Evolutionary conservation across 2,888 invertebrate genomes (phyloP).

Genomic region (Spilosoma lubricipeda): DNA sequence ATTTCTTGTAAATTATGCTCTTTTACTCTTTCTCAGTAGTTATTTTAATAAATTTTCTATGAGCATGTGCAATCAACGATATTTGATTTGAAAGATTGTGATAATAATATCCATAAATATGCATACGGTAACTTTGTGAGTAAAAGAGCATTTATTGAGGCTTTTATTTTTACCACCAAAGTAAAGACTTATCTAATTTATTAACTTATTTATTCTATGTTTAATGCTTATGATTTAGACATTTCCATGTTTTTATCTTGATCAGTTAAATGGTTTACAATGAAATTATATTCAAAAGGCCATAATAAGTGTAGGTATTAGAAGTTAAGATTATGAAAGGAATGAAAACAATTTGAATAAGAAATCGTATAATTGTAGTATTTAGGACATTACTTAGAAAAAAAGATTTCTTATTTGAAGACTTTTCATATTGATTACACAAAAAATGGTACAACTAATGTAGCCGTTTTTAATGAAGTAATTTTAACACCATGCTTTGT

Average conservation of each 20-base stretch:
- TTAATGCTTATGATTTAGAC: constrained; percentile 36
- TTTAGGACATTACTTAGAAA: constrained; percentile 43
- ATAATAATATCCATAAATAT: too few relatives aligned
- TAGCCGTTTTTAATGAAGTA: constrained; percentile 53
- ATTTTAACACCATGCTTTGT: constrained; percentile 24
- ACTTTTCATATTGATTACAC: constrained; percentile 66
- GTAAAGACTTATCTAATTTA: constrained; percentile 68
- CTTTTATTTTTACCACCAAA: constrained; percentile 71
- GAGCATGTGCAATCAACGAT: background rate
- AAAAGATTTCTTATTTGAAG: constrained; percentile 82
- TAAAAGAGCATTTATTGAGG: constrained; percentile 23
- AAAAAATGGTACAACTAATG: constrained; percentile 50
- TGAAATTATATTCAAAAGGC: constrained; percentile 71
- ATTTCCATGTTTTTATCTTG: constrained; percentile 32
- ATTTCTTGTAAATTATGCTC: constrained; percentile 13
- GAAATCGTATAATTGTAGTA: constrained; percentile 70
- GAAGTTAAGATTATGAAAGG: constrained; percentile 55
- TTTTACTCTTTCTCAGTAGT: constrained; percentile 14
- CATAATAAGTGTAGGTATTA: constrained; percentile 84
- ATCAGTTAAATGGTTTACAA: constrained; percentile 32
- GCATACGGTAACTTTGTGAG: background rate
- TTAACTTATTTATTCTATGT: constrained; percentile 66
- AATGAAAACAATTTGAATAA: constrained; percentile 82
- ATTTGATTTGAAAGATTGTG: background rate
- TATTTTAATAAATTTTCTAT: background rate